Evolutionary conservation across 2,888 invertebrate genomes (phyloP).

Genomic region (Callosobruchus maculatus): DNA sequence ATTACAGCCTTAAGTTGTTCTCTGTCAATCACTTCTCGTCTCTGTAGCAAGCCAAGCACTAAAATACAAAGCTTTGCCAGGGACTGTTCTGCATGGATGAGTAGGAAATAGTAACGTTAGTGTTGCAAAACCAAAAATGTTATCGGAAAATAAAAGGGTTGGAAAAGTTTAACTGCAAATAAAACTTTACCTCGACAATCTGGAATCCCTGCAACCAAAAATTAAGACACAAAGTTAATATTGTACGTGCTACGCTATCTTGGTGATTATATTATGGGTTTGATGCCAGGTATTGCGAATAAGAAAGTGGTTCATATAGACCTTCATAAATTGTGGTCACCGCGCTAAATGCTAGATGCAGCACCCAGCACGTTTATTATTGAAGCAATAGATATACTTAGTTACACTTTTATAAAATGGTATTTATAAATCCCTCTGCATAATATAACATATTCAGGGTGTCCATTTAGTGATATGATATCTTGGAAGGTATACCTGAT

Average conservation of each 20-base stretch:
- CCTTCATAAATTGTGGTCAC: too few species aligned
- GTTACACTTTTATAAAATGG: too few species aligned
- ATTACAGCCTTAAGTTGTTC: too few species aligned
- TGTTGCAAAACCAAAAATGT: slow-evolving; percentile 11
- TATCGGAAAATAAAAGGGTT: slow-evolving; percentile 1
- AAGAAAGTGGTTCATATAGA: background rate
- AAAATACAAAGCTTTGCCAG: background rate
- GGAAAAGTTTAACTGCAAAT: slow-evolving; percentile 1
- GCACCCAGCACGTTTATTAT: too few species aligned
- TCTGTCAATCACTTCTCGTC: too few species aligned
- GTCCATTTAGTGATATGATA: too few species aligned
- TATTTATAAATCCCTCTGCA: too few species aligned
- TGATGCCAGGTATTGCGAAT: background rate
- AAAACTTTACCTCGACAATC: slow-evolving; percentile 33
- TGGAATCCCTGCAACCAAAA: slow-evolving; percentile 37
- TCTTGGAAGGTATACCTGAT: too few species aligned
- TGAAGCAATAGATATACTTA: too few species aligned
- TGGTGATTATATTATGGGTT: background rate
- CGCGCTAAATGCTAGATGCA: too few species aligned
- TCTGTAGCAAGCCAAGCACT: too few species aligned
- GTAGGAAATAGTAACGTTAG: slow-evolving; percentile 4
- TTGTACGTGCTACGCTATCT: background rate
- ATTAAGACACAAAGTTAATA: slow-evolving; percentile 11
- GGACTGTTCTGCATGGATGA: background rate
- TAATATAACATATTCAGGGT: too few species aligned